These are phyloP conservation scores for Pelusios castaneus DNA, from an alignment of 2,113 vertebrate genomes.

Conservation along the genomic window DNA sequence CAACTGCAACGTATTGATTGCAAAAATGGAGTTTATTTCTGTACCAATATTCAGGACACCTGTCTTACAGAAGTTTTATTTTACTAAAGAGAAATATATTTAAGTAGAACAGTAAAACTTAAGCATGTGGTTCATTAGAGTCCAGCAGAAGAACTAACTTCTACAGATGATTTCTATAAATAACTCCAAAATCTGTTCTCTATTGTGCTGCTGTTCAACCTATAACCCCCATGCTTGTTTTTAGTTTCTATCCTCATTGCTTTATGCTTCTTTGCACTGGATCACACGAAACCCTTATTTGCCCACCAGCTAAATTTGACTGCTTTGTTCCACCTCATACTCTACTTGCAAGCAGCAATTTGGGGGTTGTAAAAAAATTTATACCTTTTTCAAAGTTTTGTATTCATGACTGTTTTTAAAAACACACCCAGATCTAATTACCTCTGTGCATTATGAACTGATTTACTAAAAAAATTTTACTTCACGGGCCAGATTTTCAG, in stretches of 20 bases:
- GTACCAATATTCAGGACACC: not conserved
- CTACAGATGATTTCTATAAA: not conserved
- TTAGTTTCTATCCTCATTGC: not conserved
- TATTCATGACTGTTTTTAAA: not conserved
- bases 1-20: not conserved
- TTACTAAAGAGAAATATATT: not conserved
- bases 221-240: not conserved
- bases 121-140: not conserved
- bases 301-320: not conserved
- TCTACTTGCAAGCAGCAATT: not conserved
- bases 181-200: not conserved
- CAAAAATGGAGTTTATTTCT: not conserved
- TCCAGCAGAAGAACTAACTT: not conserved
- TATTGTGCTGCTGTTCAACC: not conserved
- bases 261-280: not conserved
- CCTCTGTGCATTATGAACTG: not conserved
- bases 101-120: not conserved
- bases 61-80: not conserved
- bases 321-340: not conserved
- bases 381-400: not conserved
- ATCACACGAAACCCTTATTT: not conserved
- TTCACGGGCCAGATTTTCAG: not conserved
- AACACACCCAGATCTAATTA: not conserved
- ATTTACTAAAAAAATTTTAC: not conserved
- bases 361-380: not conserved